These are phyloP conservation scores for Eulemur rubriventer DNA, from an alignment of 2,797 vertebrate species.

Conservation along the genomic window DNA sequence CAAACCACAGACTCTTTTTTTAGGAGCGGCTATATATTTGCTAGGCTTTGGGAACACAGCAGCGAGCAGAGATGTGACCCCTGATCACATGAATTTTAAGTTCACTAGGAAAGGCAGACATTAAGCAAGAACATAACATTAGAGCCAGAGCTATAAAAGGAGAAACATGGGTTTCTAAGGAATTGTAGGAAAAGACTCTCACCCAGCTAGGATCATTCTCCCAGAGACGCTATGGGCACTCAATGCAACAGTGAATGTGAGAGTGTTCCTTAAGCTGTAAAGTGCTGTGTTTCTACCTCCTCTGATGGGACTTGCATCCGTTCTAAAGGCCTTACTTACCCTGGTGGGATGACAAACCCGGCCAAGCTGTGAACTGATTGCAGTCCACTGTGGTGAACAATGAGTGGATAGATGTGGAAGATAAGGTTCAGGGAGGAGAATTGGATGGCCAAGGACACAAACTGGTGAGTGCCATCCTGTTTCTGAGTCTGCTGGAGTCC, in stretches of 20 bases:
- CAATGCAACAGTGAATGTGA: neutral
- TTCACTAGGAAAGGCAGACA: neutral
- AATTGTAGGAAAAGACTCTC: neutral
- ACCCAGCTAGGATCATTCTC: neutral
- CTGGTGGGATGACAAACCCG: neutral
- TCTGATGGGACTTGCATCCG: accelerated
- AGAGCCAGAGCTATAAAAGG: neutral
- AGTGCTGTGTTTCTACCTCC: neutral
- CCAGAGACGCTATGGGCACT: neutral
- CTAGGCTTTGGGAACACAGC: neutral
- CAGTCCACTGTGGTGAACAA: neutral
- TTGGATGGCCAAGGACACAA: accelerated
- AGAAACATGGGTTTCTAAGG: neutral
- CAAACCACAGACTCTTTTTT: neutral
- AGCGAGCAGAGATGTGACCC: neutral
- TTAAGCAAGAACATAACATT: neutral
- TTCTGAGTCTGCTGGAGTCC: neutral
- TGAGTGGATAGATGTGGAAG: neutral
- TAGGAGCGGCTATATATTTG: neutral
- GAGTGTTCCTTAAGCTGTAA: neutral
- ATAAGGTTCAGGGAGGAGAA: neutral
- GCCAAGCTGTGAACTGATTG: neutral
- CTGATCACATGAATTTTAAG: neutral
- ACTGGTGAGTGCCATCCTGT: too few species aligned
- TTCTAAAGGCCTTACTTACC: neutral